phyloP scores from a whole-genome alignment of 2,797 vertebrate species.

The Phylloscopus collybita region DNA sequence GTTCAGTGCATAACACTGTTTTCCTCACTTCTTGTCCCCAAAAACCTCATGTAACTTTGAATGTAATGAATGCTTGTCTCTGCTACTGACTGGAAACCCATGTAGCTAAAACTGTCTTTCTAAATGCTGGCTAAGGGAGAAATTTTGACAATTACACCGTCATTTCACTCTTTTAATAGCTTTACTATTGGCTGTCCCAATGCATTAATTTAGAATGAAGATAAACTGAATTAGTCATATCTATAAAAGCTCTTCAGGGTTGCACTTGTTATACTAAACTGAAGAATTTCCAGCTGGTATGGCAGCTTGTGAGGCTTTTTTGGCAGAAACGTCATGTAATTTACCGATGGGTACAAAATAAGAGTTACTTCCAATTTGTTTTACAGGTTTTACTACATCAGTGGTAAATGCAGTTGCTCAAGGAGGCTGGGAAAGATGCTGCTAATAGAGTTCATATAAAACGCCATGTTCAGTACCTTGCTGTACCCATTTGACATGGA shows the following conservation, averaged over 20 bases:
- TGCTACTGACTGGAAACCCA: conserved; percentile 10
- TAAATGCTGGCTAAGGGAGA: conserved; percentile 49
- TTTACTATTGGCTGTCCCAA: conserved; percentile 52
- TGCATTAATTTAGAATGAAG: conserved; percentile 61
- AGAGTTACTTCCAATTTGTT: conserved; percentile 26
- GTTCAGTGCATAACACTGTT: background rate
- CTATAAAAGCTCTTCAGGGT: conserved; percentile 65
- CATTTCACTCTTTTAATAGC: conserved; percentile 51
- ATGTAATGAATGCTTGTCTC: background rate
- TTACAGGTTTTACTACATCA: background rate
- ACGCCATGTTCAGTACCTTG: background rate
- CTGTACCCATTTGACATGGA: background rate
- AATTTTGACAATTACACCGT: conserved; percentile 27
- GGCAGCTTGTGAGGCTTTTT: conserved; percentile 54
- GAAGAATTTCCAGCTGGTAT: conserved; percentile 61
- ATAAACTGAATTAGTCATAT: conserved; percentile 66
- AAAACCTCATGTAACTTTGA: background rate
- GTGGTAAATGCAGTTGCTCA: background rate
- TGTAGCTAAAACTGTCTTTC: conserved; percentile 26
- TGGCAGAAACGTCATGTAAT: conserved; percentile 46
- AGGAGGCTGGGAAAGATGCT: background rate
- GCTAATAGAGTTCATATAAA: background rate
- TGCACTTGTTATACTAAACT: conserved; percentile 57
- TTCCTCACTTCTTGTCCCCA: background rate
- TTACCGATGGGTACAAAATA: conserved; percentile 44